phyloP scores from a whole-genome alignment of 2,113 vertebrate species.

The Guaruba guarouba region DNA sequence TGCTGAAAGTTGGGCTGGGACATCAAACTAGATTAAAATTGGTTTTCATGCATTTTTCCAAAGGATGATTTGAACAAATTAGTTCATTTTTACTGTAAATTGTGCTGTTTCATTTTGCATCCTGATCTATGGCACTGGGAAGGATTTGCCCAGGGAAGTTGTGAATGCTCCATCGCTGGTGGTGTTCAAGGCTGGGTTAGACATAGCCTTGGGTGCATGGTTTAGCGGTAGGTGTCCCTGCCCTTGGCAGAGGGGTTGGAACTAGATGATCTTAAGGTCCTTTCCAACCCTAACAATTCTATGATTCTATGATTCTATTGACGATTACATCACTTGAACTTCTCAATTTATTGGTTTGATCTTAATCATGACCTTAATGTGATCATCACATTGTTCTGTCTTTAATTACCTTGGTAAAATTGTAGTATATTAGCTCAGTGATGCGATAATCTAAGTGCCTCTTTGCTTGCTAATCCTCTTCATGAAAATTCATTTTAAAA shows the following conservation, averaged over 20 bases:
- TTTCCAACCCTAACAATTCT: too few species aligned
- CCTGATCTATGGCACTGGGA: background rate
- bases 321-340: background rate
- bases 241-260: too few species aligned
- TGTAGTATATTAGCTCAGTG: slow-evolving; percentile 3
- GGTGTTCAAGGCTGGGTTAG: too few species aligned
- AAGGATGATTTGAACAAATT: background rate
- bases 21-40: background rate
- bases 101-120: background rate
- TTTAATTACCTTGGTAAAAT: slow-evolving; percentile 8
- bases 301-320: background rate
- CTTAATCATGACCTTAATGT: slow-evolving; percentile 4
- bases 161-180: too few species aligned
- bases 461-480: slow-evolving; percentile 35
- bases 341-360: background rate
- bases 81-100: background rate
- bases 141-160: too few species aligned
- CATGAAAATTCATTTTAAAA: slow-evolving; percentile 38
- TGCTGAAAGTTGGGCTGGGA: background rate
- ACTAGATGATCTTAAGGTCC: too few species aligned
- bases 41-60: background rate
- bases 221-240: too few species aligned
- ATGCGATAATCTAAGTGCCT: slow-evolving; percentile 24
- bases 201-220: too few species aligned
- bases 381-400: background rate